phyloP scores from a whole-genome alignment of 2,888 invertebrate genomes.

The Lasioglossum marginatum region DNA sequence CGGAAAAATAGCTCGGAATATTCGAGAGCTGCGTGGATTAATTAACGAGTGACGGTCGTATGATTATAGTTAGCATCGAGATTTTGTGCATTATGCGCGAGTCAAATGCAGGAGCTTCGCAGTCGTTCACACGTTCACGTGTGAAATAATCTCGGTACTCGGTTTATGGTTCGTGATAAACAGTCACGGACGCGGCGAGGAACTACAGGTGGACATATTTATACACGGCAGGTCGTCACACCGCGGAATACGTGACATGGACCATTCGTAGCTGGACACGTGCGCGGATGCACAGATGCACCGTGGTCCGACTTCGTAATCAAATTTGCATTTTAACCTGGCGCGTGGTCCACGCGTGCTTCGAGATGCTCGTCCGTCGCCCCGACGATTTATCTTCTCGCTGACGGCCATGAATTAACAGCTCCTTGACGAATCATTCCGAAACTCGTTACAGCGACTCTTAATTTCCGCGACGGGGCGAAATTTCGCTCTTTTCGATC shows the following conservation, averaged over 20 bases:
- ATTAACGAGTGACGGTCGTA: not conserved
- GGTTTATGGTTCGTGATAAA: conserved; percentile 32
- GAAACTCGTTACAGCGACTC: not conserved
- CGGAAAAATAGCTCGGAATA: not conserved
- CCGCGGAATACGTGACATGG: conserved; percentile 31
- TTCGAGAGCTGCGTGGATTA: not conserved
- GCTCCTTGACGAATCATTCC: conserved; percentile 19
- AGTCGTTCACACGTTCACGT: not conserved
- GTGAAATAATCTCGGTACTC: conserved; percentile 26
- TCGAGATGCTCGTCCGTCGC: conserved; percentile 15
- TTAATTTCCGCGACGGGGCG: not conserved
- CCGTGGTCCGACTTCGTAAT: conserved; percentile 62
- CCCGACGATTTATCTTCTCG: conserved; percentile 38
- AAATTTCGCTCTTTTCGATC: not conserved
- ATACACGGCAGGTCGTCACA: conserved; percentile 19
- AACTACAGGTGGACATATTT: conserved; percentile 19
- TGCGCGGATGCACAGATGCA: not conserved
- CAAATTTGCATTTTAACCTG: conserved; percentile 74
- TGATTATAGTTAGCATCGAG: not conserved
- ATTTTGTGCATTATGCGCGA: not conserved
- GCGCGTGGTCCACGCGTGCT: conserved; percentile 7
- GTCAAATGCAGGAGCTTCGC: not conserved
- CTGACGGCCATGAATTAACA: conserved; percentile 35
- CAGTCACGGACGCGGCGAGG: conserved; percentile 16
- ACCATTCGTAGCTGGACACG: not conserved